Conservation (phyloP, 2,888 invertebrate species). For the Metellina segmentata region DNA sequence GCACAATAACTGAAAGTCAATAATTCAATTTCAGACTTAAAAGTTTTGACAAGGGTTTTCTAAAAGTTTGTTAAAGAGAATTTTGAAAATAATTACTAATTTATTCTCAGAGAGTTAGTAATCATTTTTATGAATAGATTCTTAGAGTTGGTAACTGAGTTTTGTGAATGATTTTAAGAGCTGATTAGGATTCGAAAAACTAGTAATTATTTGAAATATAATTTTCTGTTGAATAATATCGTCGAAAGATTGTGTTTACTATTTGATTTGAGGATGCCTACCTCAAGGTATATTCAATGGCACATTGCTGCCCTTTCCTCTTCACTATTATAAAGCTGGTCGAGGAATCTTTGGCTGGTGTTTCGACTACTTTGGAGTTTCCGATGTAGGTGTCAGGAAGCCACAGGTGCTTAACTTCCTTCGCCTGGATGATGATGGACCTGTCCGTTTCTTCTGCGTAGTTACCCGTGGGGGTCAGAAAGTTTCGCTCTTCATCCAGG, state of each 20-base stretch:
- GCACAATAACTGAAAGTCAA: no score
- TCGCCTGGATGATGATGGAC: slow-evolving; percentile 51
- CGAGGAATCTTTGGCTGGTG: slow-evolving; percentile 48
- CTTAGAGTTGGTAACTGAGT: no score
- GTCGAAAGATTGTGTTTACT: not conserved
- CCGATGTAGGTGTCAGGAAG: slow-evolving; percentile 92
- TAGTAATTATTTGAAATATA: slow-evolving; percentile 84
- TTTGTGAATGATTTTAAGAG: not conserved
- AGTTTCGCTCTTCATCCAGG: slow-evolving; percentile 83
- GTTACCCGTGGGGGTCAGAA: not conserved
- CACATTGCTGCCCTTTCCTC: slow-evolving; percentile 30
- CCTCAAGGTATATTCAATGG: slow-evolving; percentile 57
- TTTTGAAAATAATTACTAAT: not conserved
- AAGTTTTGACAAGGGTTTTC: no score
- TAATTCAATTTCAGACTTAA: no score
- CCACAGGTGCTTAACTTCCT: slow-evolving; percentile 85
- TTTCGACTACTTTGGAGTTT: slow-evolving; percentile 86
- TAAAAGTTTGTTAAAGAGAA: not conserved
- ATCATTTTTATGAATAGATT: no score
- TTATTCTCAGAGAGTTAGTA: no score
- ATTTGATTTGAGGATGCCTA: not conserved
- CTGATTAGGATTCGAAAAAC: not conserved
- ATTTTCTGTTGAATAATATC: slow-evolving; percentile 86
- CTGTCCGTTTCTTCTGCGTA: slow-evolving; percentile 10
- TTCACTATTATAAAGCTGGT: slow-evolving; percentile 46